Evolutionary conservation across 2,888 invertebrate genomes (phyloP).

Genomic region (Lymantria dispar): DNA sequence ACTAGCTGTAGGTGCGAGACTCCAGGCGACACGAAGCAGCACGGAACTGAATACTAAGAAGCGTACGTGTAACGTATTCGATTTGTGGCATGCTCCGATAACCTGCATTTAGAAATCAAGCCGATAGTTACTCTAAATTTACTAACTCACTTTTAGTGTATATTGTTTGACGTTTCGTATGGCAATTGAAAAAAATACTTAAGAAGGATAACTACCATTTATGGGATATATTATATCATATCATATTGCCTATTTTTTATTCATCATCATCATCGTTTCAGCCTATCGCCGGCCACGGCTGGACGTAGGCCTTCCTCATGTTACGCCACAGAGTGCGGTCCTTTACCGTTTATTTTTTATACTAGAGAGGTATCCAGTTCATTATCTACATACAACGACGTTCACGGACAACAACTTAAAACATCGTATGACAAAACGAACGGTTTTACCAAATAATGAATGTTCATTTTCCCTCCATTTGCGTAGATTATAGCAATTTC

Average conservation of each 20-base stretch:
- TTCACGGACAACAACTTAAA: no score
- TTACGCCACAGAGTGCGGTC: no score
- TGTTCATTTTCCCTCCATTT: slow-evolving; percentile 37
- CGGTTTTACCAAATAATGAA: slow-evolving; percentile 34
- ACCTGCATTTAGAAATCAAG: slow-evolving; percentile 80
- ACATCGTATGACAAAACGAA: slow-evolving; percentile 32
- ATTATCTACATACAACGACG: no score
- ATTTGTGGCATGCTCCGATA: slow-evolving; percentile 80
- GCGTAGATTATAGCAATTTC: slow-evolving; percentile 50
- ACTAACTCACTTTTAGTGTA: slow-evolving; percentile 70
- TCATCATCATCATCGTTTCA: no score
- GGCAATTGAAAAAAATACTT: no score
- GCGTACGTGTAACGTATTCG: slow-evolving; percentile 70
- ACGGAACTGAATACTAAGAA: slow-evolving; percentile 74
- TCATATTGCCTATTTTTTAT: no score
- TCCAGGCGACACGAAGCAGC: slow-evolving; percentile 61
- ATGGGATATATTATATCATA: no score
- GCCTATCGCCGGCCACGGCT: no score
- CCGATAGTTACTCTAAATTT: slow-evolving; percentile 71
- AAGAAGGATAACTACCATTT: no score
- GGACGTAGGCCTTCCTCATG: no score
- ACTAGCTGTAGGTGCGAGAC: slow-evolving; percentile 63
- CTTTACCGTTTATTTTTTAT: no score
- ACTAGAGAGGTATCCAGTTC: no score
- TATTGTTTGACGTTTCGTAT: slow-evolving; percentile 17